Base-by-base conservation (phyloP, 2,113 vertebrate genomes). In the Passer montanus region DNA sequence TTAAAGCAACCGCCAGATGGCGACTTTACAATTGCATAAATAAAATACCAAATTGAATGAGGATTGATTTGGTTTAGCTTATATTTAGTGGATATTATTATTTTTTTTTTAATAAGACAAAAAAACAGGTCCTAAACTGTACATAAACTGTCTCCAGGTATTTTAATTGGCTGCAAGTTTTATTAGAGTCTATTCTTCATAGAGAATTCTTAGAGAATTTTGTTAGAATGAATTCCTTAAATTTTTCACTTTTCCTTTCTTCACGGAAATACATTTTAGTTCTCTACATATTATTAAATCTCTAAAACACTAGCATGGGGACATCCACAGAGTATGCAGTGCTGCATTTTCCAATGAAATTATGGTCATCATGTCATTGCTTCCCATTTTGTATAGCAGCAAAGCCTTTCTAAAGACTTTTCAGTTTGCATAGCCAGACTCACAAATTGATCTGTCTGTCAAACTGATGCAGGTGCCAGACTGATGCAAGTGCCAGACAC, bases 1-100 rank as follows among this genome's bases (percentile, higher is more conserved):
- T 60, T 72, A 67, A 77, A 77, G 67, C 11, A 87, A 60, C 97
- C 96, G 98, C 94, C 94, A 97, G 97, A 97, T 97, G 96, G 97
- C 92, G 88, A 74, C 89, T 52, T 95, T 96, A 96, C 50, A 97
- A 90, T 90, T 68, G 47, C 77, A 88, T 72, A 95, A 69, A 91
- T 69, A 75, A 44, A 95, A 79, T 26, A 41, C 4, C 10, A 73
- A 74, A 33, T n/a, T 11, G 1, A 30, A 30, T 6, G 24, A 20
- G 18, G 3, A 18, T 70, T 47, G 13, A 10, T 82, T 87, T 77
- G 44, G 7, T 63, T 56, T 44, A 28, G 12, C 39, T 67, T 82
- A 20, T 43, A 58, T 47, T 62, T 31, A 47, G 8, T 59, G 12
- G 2, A 4, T 23, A 7, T 17, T 17, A 1, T 23, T 21, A 5